phyloP scores from a whole-genome alignment of 2,113 vertebrate genomes.

The Mormoops blainvillei region DNA sequence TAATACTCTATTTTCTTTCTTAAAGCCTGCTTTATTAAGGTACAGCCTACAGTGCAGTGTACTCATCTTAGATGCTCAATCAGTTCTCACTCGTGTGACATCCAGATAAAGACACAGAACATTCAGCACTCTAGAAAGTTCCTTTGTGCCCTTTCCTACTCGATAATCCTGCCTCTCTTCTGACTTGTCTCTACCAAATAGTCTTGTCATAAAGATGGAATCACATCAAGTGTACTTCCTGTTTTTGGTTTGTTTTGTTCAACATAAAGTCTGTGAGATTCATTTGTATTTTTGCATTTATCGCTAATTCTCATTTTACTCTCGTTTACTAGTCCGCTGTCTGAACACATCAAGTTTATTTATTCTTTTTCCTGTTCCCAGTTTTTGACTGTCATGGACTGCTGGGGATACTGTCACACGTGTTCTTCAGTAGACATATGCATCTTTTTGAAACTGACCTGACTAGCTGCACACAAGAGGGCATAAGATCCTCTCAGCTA shows the following conservation, averaged over 20 bases:
- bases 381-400: no score
- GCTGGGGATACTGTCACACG: neutral
- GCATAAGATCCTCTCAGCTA: neutral
- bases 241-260: neutral
- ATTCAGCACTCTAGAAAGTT: neutral
- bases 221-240: neutral
- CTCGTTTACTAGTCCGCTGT: no score
- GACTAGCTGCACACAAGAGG: neutral
- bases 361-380: neutral
- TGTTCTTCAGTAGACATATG: rapidly evolving
- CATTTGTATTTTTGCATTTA: neutral
- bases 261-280: neutral
- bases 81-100: neutral
- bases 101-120: neutral
- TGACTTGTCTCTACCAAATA: no score
- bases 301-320: neutral
- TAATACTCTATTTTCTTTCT: neutral
- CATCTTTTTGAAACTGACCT: neutral
- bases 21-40: neutral
- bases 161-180: neutral
- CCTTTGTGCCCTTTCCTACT: neutral
- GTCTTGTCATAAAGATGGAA: neutral
- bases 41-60: no score
- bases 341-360: neutral
- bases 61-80: neutral